A percentile compares a stretch with the other conserved stretches of the same genome.
Conservation (phyloP, 2,113 vertebrate species). For the Marmota monax region DNA sequence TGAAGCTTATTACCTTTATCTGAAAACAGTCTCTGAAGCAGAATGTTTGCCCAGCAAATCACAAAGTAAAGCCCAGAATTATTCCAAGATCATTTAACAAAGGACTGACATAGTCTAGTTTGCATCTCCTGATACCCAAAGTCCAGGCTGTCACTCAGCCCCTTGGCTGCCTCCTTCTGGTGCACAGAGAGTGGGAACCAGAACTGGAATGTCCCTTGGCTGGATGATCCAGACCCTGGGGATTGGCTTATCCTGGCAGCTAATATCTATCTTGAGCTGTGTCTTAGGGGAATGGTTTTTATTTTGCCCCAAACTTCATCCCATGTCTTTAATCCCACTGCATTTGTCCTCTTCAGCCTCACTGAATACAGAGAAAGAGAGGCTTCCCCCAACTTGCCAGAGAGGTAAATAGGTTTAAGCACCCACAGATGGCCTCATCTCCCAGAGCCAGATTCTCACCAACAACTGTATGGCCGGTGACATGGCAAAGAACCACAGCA, state of each 20-base stretch:
- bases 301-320: slow-evolving; percentile 61
- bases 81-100: slow-evolving; percentile 40
- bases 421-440: slow-evolving; percentile 58
- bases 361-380: slow-evolving; percentile 64
- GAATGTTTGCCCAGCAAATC: background rate
- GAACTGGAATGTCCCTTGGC: background rate
- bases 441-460: slow-evolving; percentile 71
- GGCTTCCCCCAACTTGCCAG: slow-evolving; percentile 58
- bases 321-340: slow-evolving; percentile 59
- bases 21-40: background rate
- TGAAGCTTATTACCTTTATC: background rate
- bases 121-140: slow-evolving; percentile 21
- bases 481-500: slow-evolving; percentile 50
- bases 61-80: slow-evolving; percentile 10
- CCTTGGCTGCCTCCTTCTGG: background rate
- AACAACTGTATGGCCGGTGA: slow-evolving; percentile 47
- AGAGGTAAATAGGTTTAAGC: slow-evolving; percentile 74
- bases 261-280: background rate
- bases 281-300: slow-evolving; percentile 60
- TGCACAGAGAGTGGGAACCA: background rate
- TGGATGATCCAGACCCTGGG: background rate
- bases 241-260: slow-evolving; percentile 47
- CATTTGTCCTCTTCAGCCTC: slow-evolving; percentile 71
- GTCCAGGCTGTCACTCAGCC: background rate
- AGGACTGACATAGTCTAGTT: slow-evolving; percentile 19